These are phyloP conservation scores for Oppia nitens DNA, from an alignment of 1,140 invertebrate genomes.

Conservation along the genomic window DNA sequence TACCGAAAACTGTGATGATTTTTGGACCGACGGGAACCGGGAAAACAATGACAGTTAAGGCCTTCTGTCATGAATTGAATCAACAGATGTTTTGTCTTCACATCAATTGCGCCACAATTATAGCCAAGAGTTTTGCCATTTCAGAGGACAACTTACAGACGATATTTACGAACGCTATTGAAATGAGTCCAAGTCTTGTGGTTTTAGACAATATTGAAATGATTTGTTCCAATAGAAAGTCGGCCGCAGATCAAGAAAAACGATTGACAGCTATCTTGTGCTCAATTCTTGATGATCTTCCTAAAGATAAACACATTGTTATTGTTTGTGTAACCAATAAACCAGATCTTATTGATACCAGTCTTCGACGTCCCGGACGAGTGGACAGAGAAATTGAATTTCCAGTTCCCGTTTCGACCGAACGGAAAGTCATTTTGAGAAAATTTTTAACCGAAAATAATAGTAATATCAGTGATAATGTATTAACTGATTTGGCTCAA, in stretches of 20 bases:
- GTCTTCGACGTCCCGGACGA: slow-evolving; percentile 51
- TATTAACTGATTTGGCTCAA: slow-evolving; percentile 44
- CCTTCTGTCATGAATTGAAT: slow-evolving; percentile 28
- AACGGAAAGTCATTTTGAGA: slow-evolving; percentile 33
- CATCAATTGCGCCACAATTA: slow-evolving; percentile 2
- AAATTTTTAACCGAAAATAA: slow-evolving; percentile 39
- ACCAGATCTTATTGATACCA: slow-evolving; percentile 47
- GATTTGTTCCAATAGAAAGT: slow-evolving; percentile 45
- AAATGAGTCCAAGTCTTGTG: slow-evolving; percentile 42
- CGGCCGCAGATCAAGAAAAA: slow-evolving; percentile 50
- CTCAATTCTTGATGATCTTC: slow-evolving; percentile 46
- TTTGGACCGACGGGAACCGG: slow-evolving; percentile 93
- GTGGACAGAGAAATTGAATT: slow-evolving; percentile 74
- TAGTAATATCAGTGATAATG: slow-evolving; percentile 36
- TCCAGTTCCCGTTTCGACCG: slow-evolving; percentile 47
- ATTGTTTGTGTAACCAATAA: slow-evolving; percentile 54
- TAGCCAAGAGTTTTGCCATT: slow-evolving; percentile 10
- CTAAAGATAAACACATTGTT: slow-evolving; percentile 33
- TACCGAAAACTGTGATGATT: slow-evolving; percentile 90
- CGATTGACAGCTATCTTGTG: slow-evolving; percentile 47
- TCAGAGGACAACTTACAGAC: slow-evolving; percentile 7
- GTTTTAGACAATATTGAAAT: slow-evolving; percentile 60
- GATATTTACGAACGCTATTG: slow-evolving; percentile 3
- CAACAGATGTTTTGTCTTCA: slow-evolving; percentile 2
- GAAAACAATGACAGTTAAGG: slow-evolving; percentile 97